Evolutionary conservation across 2,113 vertebrate genomes (phyloP).

Genomic region (Limanda limanda): DNA sequence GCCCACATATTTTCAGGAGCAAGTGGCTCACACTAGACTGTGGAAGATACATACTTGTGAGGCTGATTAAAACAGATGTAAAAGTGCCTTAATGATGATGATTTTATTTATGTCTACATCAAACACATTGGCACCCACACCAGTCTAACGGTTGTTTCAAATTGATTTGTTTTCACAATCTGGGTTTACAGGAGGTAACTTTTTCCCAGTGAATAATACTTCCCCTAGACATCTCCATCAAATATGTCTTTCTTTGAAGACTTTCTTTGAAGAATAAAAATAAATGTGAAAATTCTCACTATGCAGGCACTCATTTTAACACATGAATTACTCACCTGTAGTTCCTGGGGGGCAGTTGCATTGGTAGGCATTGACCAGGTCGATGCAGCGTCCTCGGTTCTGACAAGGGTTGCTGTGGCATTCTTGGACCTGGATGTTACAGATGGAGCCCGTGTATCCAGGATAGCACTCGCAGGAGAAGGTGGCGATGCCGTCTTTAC

Average conservation of each 20-base stretch:
- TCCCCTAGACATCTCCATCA: too few relatives aligned
- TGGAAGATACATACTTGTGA: background rate
- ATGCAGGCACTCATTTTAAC: background rate
- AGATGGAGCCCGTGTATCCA: conserved; percentile 93
- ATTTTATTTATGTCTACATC: background rate
- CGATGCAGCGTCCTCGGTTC: conserved; percentile 91
- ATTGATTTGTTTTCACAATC: background rate
- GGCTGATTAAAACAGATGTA: background rate
- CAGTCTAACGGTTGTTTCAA: background rate
- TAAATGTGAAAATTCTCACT: too few relatives aligned
- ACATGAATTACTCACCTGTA: conserved; percentile 75
- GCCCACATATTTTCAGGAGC: background rate
- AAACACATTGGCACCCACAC: background rate
- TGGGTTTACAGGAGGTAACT: background rate
- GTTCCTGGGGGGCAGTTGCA: conserved; percentile 91
- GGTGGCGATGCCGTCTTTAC: conserved; percentile 92
- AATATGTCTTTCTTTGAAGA: too few relatives aligned
- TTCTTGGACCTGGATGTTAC: conserved; percentile 91
- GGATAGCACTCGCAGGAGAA: conserved; percentile 88
- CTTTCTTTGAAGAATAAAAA: too few relatives aligned
- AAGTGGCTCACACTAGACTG: background rate
- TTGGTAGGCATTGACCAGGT: conserved; percentile 92
- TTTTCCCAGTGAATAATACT: background rate
- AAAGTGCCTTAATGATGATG: background rate
- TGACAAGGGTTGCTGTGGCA: conserved; percentile 93